Percentiles rank a stretch among this genome's conserved stretches.
These are phyloP conservation scores for Dendrocopos noguchii DNA, from an alignment of 2,113 vertebrate species.

Conservation along the genomic window DNA sequence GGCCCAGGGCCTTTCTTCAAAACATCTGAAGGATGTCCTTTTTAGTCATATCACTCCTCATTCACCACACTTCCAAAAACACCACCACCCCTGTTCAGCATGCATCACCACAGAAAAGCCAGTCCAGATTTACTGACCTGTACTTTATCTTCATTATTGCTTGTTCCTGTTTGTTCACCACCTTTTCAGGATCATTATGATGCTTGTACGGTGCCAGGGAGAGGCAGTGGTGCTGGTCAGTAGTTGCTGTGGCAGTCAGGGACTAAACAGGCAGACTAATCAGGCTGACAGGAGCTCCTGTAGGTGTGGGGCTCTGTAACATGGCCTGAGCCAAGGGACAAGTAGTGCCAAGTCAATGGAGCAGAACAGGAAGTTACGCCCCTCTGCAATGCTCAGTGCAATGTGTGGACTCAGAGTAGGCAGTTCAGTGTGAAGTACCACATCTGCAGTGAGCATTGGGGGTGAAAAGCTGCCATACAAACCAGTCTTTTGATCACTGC, in stretches of 20 bases:
- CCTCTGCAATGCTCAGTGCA: background rate
- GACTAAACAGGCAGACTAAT: background rate
- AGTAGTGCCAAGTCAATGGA: background rate
- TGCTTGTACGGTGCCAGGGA: background rate
- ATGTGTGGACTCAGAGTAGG: background rate
- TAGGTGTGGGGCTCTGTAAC: background rate
- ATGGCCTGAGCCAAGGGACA: too few species aligned
- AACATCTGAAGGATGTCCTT: background rate
- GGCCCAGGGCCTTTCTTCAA: background rate
- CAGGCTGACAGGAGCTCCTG: background rate
- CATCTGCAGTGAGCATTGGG: background rate
- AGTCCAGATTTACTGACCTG: fast-evolving
- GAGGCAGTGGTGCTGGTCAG: background rate
- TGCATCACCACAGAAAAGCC: background rate
- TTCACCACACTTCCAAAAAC: background rate
- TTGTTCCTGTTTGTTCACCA: background rate
- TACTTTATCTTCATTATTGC: background rate
- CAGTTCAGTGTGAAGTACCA: background rate
- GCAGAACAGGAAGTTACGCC: background rate
- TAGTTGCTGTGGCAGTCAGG: background rate
- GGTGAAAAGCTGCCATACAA: background rate
- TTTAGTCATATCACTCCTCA: background rate
- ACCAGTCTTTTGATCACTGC: background rate
- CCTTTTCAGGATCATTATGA: background rate
- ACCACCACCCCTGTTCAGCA: background rate